Conservation (phyloP, 2,113 vertebrate species). For the Barbus barbus region DNA sequence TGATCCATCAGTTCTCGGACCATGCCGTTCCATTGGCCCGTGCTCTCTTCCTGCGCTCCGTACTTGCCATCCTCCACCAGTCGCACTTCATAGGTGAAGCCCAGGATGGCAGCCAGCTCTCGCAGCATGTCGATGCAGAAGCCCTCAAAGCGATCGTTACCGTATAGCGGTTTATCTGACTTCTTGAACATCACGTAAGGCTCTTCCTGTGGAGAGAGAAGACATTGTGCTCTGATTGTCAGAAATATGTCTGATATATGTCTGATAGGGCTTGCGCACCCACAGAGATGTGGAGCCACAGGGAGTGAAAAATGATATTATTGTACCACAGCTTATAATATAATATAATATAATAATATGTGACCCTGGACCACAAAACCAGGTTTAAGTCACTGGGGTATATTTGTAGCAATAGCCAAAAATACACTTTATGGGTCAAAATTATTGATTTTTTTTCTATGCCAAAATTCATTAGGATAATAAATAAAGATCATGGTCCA, state of each 20-base stretch:
- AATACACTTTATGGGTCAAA: no score
- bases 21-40: constrained; percentile 97
- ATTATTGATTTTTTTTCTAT: no score
- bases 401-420: no score
- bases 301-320: constrained; percentile 64
- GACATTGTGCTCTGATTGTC: constrained; percentile 28
- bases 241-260: constrained; percentile 20
- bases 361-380: no score
- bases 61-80: constrained; percentile 95
- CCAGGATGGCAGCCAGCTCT: constrained; percentile 91
- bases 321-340: background rate
- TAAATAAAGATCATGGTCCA: no score
- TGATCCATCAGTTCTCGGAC: constrained; percentile 96
- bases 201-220: constrained; percentile 83
- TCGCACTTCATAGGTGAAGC: constrained; percentile 92
- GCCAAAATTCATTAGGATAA: no score
- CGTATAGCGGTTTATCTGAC: constrained; percentile 95
- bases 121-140: constrained; percentile 96
- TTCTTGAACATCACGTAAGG: constrained; percentile 99
- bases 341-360: constrained; percentile 23
- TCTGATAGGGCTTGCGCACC: constrained; percentile 31
- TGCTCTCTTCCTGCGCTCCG: constrained; percentile 93
- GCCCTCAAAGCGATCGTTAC: constrained; percentile 96
- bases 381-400: no score
- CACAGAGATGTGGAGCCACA: constrained; percentile 58